These are phyloP conservation scores for Sarcophaga carnaria DNA, from an alignment of 2,888 invertebrate species.

Conservation along the genomic window DNA sequence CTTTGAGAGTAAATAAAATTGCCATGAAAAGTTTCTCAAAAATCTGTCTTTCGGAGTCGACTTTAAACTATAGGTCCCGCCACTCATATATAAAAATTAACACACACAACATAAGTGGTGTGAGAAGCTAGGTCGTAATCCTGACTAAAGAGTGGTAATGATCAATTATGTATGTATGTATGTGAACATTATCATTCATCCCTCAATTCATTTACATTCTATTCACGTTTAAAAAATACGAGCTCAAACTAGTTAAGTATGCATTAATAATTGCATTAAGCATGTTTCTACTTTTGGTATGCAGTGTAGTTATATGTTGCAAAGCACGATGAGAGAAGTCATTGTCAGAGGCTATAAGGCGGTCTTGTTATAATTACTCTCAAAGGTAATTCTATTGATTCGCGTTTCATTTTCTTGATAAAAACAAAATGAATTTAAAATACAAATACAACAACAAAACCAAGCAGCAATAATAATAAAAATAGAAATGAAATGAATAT, in stretches of 20 bases:
- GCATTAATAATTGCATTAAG: not conserved
- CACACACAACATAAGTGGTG: no score
- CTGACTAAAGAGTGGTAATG: no score
- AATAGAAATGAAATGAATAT: not conserved
- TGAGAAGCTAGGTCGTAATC: no score
- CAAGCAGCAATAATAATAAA: not conserved
- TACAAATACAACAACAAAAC: slow-evolving; percentile 29
- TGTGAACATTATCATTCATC: no score
- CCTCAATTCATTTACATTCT: no score
- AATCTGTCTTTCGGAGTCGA: no score
- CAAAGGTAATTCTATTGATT: slow-evolving; percentile 68
- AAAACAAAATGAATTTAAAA: slow-evolving; percentile 31
- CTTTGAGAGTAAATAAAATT: no score
- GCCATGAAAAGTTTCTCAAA: no score
- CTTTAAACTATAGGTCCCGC: no score
- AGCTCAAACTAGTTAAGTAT: not conserved
- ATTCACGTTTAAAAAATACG: no score
- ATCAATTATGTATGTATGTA: no score
- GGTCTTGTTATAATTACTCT: slow-evolving; percentile 56
- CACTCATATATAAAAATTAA: no score
- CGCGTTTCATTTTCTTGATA: slow-evolving; percentile 33
- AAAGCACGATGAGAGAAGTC: not conserved
- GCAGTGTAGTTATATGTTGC: not conserved
- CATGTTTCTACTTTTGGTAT: not conserved
- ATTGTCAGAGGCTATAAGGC: slow-evolving; percentile 46